phyloP scores from a whole-genome alignment of 2,888 invertebrate genomes.

The Melieria picta region DNA sequence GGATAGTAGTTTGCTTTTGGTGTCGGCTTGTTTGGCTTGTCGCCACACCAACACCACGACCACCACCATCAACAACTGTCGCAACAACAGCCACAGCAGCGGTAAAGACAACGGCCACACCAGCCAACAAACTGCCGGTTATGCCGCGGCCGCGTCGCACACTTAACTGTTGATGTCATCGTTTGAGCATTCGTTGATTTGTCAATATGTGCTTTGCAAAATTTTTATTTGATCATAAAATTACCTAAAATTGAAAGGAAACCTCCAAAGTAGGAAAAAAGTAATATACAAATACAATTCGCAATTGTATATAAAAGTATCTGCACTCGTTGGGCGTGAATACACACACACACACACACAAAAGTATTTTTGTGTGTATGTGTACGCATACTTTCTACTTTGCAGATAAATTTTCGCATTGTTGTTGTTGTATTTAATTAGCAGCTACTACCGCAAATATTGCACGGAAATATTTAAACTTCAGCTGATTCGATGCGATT shows the following conservation, averaged over 20 bases:
- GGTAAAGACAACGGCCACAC: too few species aligned
- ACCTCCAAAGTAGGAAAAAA: background rate
- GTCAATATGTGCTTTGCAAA: slow-evolving; percentile 20
- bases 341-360: background rate
- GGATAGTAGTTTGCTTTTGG: too few species aligned
- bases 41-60: too few species aligned
- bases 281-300: too few species aligned
- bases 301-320: background rate
- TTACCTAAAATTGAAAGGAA: slow-evolving; percentile 16
- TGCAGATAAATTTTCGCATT: slow-evolving; percentile 7
- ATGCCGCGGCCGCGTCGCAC: too few species aligned
- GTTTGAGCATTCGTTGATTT: slow-evolving; percentile 31
- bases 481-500: background rate
- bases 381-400: slow-evolving; percentile 7
- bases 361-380: background rate
- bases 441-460: slow-evolving; percentile 11
- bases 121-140: too few species aligned
- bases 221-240: slow-evolving; percentile 35
- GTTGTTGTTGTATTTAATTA: slow-evolving; percentile 23
- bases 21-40: too few species aligned
- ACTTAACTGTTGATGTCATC: slow-evolving; percentile 39
- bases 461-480: background rate
- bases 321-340: background rate
- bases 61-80: too few species aligned
- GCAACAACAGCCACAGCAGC: too few species aligned